Evolutionary conservation across 2,888 invertebrate genomes (phyloP).

Genomic region (Antitype chi): DNA sequence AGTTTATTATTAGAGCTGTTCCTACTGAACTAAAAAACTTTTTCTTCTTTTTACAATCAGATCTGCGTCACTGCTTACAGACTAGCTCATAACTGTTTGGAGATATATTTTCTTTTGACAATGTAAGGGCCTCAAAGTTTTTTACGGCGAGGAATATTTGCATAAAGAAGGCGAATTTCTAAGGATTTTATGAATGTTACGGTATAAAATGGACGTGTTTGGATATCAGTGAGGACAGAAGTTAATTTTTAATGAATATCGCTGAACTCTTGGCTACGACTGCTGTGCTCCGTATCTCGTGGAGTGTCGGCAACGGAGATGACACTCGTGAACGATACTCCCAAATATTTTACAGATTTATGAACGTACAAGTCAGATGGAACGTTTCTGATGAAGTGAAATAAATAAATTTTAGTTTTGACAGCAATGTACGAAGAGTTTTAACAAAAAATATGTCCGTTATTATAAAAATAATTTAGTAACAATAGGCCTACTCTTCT

Average conservation of each 20-base stretch:
- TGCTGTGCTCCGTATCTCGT: conserved; percentile 6
- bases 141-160: conserved; percentile 40
- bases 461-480: neutral
- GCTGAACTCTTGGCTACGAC: conserved; percentile 12
- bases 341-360: conserved; percentile 30
- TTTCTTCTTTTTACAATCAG: conserved; percentile 36
- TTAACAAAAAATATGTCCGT: neutral
- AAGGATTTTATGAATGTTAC: conserved; percentile 18
- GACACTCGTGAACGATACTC: conserved; percentile 9
- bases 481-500: neutral
- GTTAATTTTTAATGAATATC: conserved; percentile 50
- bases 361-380: conserved; percentile 3
- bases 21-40: conserved; percentile 41
- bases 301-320: conserved; percentile 1
- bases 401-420: neutral
- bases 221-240: conserved; percentile 29
- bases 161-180: conserved; percentile 31
- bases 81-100: conserved; percentile 38
- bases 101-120: conserved; percentile 49
- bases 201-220: conserved; percentile 25
- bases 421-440: neutral
- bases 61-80: conserved; percentile 43
- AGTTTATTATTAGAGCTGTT: conserved; percentile 40
- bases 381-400: conserved; percentile 2
- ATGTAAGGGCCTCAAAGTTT: conserved; percentile 42